Percentiles rank a stretch among this genome's conserved stretches.
Conservation (phyloP, 2,888 invertebrate genomes). For the Lasius fuliginosus region DNA sequence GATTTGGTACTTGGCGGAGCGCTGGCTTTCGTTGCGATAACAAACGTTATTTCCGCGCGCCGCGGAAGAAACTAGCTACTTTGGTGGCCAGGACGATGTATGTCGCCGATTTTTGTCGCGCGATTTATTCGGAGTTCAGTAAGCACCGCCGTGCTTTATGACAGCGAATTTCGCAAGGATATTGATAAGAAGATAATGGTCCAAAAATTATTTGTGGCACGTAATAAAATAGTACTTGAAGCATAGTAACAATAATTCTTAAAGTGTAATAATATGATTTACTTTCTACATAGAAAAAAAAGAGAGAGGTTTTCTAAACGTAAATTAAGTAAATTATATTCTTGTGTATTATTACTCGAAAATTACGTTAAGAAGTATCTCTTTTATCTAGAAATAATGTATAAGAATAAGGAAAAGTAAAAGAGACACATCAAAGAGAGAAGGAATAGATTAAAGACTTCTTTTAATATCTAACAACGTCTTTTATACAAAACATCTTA, state of each 20-base stretch:
- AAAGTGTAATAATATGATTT: background rate
- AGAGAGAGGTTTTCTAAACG: background rate
- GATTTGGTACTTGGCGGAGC: constrained; percentile 35
- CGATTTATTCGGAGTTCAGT: constrained; percentile 40
- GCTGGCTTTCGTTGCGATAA: constrained; percentile 60
- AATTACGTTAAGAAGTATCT: background rate
- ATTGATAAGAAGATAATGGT: background rate
- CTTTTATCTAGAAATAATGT: background rate
- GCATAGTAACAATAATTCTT: background rate
- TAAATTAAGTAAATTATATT: constrained; percentile 7
- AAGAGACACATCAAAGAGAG: background rate
- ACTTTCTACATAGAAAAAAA: background rate
- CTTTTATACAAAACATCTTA: background rate
- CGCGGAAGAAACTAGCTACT: constrained; percentile 61
- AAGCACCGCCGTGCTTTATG: constrained; percentile 16
- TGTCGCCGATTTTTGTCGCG: constrained; percentile 38
- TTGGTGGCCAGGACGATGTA: constrained; percentile 25
- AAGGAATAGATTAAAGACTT: background rate
- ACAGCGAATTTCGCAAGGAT: background rate
- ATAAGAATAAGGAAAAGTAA: background rate
- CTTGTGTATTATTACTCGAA: background rate
- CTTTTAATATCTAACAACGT: background rate
- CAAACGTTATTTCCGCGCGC: constrained; percentile 68
- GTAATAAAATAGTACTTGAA: background rate
- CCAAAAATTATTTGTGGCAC: background rate